phyloP scores from a whole-genome alignment of 2,113 vertebrate species.

The Heterocephalus glaber region DNA sequence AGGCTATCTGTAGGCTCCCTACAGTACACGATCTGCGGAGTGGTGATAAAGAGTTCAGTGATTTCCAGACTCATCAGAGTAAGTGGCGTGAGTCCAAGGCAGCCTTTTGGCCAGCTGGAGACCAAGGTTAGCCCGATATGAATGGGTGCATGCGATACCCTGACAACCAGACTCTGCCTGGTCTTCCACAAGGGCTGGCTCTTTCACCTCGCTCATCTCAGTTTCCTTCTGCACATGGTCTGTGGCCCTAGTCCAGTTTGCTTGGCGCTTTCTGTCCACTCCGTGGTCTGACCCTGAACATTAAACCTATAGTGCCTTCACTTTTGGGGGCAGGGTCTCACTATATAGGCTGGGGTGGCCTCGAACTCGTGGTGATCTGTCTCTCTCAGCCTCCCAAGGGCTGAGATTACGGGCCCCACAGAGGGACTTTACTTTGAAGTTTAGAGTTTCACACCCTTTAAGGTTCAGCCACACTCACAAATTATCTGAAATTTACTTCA shows the following conservation, averaged over 20 bases:
- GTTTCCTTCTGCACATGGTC: constrained; percentile 3
- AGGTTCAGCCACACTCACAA: constrained; percentile 16
- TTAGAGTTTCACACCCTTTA: constrained; percentile 3
- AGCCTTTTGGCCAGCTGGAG: background rate
- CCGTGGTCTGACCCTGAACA: background rate
- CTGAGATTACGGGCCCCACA: background rate
- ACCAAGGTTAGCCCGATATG: background rate
- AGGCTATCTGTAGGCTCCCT: background rate
- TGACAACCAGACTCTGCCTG: too few relatives aligned
- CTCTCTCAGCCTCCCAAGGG: background rate
- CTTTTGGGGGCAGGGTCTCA: background rate
- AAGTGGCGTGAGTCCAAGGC: background rate
- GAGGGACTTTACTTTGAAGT: constrained; percentile 7
- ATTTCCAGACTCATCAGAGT: constrained; percentile 2
- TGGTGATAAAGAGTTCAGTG: background rate
- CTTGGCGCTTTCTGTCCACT: background rate
- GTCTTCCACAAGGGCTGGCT: background rate
- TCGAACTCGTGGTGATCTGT: background rate
- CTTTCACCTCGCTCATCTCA: background rate
- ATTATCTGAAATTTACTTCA: constrained; percentile 34
- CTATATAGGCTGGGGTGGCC: background rate
- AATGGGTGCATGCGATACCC: background rate
- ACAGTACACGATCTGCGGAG: background rate
- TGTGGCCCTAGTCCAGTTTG: background rate
- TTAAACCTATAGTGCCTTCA: background rate